These are phyloP conservation scores for Cnemophilus loriae DNA, from an alignment of 2,113 vertebrate species.

Conservation along the genomic window DNA sequence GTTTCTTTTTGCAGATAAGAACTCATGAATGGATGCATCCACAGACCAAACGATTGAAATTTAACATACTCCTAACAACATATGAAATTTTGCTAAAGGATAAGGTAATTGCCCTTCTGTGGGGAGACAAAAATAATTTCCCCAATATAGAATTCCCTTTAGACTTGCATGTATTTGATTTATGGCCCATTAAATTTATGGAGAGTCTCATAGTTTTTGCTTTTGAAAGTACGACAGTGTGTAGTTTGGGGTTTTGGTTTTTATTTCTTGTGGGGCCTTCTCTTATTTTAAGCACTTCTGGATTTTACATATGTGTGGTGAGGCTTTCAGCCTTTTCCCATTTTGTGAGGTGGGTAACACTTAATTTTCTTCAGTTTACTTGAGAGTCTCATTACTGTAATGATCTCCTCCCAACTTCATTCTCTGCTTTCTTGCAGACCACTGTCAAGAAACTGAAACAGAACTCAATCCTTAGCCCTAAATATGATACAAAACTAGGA, in stretches of 20 bases:
- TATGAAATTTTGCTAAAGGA: conserved; percentile 98
- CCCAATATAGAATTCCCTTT: neutral
- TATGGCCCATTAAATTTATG: neutral
- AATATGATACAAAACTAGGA: neutral
- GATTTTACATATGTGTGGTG: neutral
- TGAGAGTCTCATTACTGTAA: neutral
- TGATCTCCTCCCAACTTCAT: neutral
- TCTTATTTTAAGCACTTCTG: neutral
- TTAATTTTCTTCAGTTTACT: neutral
- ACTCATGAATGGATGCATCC: conserved; percentile 98
- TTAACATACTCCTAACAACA: conserved; percentile 94
- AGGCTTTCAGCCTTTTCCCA: neutral
- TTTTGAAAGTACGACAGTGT: neutral
- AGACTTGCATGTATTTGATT: neutral
- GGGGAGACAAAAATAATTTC: neutral
- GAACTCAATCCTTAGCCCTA: neutral
- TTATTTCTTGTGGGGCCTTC: neutral
- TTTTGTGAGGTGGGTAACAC: neutral
- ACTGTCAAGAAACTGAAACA: neutral
- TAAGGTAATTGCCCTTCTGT: conserved; percentile 76
- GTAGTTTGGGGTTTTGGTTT: accelerated
- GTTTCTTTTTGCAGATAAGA: conserved; percentile 81
- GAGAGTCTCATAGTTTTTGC: neutral
- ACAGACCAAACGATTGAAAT: conserved; percentile 92
- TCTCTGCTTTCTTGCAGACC: neutral